Evolutionary conservation across 2,113 vertebrate species (phyloP), one percentile per base, ranked within the genome.

Genomic region (Oreochromis aureus): DNA sequence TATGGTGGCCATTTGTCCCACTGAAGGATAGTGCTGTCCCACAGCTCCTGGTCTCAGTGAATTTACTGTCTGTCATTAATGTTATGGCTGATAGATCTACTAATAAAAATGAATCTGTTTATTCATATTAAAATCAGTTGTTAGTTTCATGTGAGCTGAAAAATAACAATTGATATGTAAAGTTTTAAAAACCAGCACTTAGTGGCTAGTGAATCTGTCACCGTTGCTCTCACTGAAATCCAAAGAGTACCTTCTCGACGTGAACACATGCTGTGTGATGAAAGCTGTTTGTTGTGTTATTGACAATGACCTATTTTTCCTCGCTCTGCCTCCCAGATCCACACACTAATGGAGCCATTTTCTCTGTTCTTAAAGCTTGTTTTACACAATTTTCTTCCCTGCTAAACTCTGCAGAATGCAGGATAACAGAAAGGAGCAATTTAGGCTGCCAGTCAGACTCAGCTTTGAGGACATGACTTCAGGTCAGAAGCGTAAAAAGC

Each of bases 301-400:
- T 87, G 92, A 91, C 88, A 90, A 69, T 93, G 93, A 88, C 88
- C 91, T 85, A 89, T 89, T 91, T 89, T 81, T 58, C 71, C 55
- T 76, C 34, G 1, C 61, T 59, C 39, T 83, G 51, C 55, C 81
- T 89, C 76, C 69, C n/a, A 16, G 73, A 73, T 69, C 61, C 85
- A 5, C 27, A 24, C 19, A 12, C 73, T 89, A 85, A 92, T 84
- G 3, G 81, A 87, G 82, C 39, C 54, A 69, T 79, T 81, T 83
- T 87, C n/a, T 82, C 27, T 81, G 55, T 81, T 81, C 53, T 76
- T 59, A 63, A 83, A 81, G 82, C 84, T 54, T 58, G 81, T 81
- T 85, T 86, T 78, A 51, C 80, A 39, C 79, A 24, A 16, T 36
- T 59, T 63, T 56, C 81, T 44, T 32, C 81, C 46, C 15, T 36